Base-by-base conservation (phyloP, 2,797 vertebrate species). In the Avahi laniger region DNA sequence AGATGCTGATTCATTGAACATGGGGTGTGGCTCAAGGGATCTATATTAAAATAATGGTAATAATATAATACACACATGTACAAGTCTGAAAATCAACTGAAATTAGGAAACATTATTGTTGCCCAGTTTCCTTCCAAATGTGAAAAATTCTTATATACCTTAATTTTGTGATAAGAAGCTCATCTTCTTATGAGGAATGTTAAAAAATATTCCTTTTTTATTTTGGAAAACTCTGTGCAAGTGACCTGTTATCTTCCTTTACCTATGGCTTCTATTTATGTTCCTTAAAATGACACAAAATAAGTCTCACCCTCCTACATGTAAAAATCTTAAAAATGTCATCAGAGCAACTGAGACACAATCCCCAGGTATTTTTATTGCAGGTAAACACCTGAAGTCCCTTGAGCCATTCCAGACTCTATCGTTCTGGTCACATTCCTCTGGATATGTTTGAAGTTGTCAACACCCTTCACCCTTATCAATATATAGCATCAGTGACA, bases 21-120 rank as follows among this genome's bases (percentile, higher is more conserved):
- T 30, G 4, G 22, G 3, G 4, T 67, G 15, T 80, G 20, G 7
- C 11, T 78, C 41, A 82, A 26, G 11, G 9, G 2, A 41, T 72
- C 20, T 95, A 54, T 70, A 69, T 65, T 81, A 73, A 95, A 96
- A 92, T 78, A 61, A 91, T 8, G 41, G 10, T 57, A 67, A 72
- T 43, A 57, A 46, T 61, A 67, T 11, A 92, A 43, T 30, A 46
- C 5, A 33, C 2, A 61, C 12, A 76, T 2, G 54, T 57, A 9
- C 5, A 86, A 70, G 89, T 92, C 30, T 79, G 33, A 85, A 89
- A 83, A 90, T 81, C 52, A 85, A 13, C 10, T 41, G 30, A 59
- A 65, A 79, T 28, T 73, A 80, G 46, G 22, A 75, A 87, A 63
- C 2, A 69, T 15, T 50, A 35, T 0, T 57, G 26, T 59, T 83